phyloP scores from a whole-genome alignment of 2,888 invertebrate species.

The Oscheius onirici region DNA sequence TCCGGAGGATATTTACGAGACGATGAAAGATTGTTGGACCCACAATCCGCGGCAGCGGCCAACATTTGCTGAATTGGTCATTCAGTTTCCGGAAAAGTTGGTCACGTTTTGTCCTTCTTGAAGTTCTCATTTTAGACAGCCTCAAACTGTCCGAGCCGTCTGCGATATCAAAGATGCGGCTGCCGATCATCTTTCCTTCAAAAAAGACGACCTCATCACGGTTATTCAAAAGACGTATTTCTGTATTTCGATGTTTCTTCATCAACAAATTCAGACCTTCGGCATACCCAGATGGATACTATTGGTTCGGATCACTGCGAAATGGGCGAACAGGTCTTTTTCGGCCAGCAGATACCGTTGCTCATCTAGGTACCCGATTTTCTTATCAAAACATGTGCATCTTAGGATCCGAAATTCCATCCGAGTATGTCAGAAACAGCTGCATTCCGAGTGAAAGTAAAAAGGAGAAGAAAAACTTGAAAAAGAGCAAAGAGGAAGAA shows the following conservation, averaged over 20 bases:
- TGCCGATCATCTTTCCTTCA: conserved; percentile 83
- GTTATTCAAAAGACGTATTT: conserved; percentile 84
- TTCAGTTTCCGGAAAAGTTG: conserved; percentile 49
- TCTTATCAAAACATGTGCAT: not conserved
- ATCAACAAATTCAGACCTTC: conserved; percentile 48
- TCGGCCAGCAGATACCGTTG: conserved; percentile 53
- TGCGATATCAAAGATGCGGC: conserved; percentile 77
- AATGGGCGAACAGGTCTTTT: conserved; percentile 77
- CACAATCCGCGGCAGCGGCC: conserved; percentile 89
- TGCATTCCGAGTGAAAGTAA: conserved; percentile 39
- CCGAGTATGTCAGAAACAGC: conserved; percentile 29
- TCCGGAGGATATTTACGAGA: conserved; percentile 87
- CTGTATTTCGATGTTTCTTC: not conserved
- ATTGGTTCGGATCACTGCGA: conserved; percentile 90
- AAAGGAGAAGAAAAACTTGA: conserved; percentile 42
- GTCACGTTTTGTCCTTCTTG: too few relatives aligned
- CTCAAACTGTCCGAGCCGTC: conserved; percentile 90
- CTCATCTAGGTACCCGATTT: conserved; percentile 44
- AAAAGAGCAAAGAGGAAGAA: conserved; percentile 45
- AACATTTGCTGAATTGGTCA: conserved; percentile 83
- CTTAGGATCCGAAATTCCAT: conserved; percentile 31
- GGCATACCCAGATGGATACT: conserved; percentile 65
- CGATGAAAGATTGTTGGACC: conserved; percentile 96
- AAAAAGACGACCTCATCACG: conserved; percentile 88
- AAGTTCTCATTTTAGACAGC: conserved; percentile 74